A percentile compares a stretch with the other conserved stretches of the same genome.
These are phyloP conservation scores for Mormoops blainvillei DNA, from an alignment of 2,113 vertebrate genomes.

Conservation along the genomic window DNA sequence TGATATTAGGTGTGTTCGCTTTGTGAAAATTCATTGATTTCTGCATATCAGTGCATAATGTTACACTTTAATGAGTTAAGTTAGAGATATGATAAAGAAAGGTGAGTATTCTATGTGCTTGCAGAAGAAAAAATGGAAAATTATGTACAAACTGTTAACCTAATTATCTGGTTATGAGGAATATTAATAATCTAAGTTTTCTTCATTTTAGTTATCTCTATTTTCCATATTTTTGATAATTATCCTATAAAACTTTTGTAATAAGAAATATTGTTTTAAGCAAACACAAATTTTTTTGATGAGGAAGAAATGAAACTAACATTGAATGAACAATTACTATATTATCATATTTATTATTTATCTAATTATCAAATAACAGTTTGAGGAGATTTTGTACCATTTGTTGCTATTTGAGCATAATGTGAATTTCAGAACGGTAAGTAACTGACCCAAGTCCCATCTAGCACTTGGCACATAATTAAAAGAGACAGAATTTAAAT, in stretches of 20 bases:
- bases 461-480: neutral
- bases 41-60: neutral
- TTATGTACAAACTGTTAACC: neutral
- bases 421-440: neutral
- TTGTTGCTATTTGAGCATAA: neutral
- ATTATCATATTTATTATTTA: neutral
- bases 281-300: neutral
- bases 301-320: neutral
- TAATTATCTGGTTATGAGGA: neutral
- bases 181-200: neutral
- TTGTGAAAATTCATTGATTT: neutral
- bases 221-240: neutral
- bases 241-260: neutral
- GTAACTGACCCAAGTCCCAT: neutral
- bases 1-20: neutral
- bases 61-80: neutral
- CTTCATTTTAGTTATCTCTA: neutral
- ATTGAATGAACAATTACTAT: neutral
- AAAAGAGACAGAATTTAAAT: neutral
- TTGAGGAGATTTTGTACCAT: neutral
- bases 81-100: neutral
- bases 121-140: neutral
- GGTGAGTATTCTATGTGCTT: neutral
- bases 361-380: neutral
- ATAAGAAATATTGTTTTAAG: constrained; percentile 1